Evolutionary conservation across 2,113 vertebrate genomes (phyloP).

Genomic region (Numida meleagris): DNA sequence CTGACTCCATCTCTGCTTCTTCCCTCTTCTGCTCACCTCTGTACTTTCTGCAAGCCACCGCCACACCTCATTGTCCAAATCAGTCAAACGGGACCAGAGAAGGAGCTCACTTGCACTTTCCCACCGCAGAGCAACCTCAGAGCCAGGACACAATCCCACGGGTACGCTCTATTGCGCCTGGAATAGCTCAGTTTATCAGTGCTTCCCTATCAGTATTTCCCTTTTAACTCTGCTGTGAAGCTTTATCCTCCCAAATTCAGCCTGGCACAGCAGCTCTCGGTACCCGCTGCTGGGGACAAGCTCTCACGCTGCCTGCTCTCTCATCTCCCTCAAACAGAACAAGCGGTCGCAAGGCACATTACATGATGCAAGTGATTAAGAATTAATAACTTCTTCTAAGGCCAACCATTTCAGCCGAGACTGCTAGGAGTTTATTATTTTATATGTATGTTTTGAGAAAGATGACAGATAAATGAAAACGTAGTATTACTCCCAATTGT

Average conservation of each 20-base stretch:
- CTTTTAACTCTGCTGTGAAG: not conserved
- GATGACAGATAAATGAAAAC: not conserved
- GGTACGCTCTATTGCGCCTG: not conserved
- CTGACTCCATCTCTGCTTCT: not conserved
- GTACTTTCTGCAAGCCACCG: not conserved
- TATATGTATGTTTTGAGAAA: not conserved
- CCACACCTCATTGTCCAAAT: not conserved
- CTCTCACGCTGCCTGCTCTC: slow-evolving; percentile 11
- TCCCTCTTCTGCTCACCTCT: too few relatives aligned
- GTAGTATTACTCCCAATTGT: not conserved
- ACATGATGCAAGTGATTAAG: slow-evolving; percentile 39
- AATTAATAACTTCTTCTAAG: slow-evolving; percentile 37
- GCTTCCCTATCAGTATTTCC: not conserved
- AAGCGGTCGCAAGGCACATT: not conserved
- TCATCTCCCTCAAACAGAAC: not conserved
- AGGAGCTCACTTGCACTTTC: not conserved
- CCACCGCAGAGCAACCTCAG: not conserved
- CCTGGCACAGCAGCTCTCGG: not conserved
- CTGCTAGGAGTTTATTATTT: not conserved
- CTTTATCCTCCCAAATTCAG: not conserved
- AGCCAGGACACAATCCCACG: not conserved
- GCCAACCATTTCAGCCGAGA: not conserved
- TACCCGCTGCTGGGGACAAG: not conserved
- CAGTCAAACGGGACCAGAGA: not conserved
- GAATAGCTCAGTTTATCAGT: not conserved